Evolutionary conservation across 2,797 vertebrate genomes (phyloP).

Genomic region (Neomorphus geoffroyi): DNA sequence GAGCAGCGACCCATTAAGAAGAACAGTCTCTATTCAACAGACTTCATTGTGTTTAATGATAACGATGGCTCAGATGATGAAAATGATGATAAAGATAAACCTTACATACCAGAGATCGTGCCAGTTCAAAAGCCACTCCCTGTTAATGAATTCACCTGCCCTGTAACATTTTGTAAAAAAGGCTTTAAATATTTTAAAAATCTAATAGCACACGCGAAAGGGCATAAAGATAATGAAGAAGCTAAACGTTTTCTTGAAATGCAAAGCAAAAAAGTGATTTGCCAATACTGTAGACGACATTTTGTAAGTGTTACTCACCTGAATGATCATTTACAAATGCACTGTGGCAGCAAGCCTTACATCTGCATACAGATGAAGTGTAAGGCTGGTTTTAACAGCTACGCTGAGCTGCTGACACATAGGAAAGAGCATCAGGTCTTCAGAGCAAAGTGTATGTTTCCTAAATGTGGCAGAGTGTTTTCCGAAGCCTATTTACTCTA

Average conservation of each 20-base stretch:
- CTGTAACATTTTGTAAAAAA: conserved; percentile 88
- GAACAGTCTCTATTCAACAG: conserved; percentile 81
- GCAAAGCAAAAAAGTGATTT: conserved; percentile 95
- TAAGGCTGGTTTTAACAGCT: conserved; percentile 92
- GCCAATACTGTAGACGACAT: conserved; percentile 95
- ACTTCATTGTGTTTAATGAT: conserved; percentile 78
- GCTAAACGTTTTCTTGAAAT: conserved; percentile 94
- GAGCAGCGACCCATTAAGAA: conserved; percentile 85
- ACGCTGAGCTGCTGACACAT: conserved; percentile 89
- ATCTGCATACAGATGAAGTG: conserved; percentile 97
- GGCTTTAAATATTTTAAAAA: conserved; percentile 97
- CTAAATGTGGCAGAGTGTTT: conserved; percentile 93
- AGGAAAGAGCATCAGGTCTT: conserved; percentile 89
- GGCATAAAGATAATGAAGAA: conserved; percentile 91
- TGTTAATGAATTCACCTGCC: conserved; percentile 84
- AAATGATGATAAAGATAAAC: conserved; percentile 81
- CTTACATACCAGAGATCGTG: conserved; percentile 73
- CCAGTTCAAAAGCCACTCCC: conserved; percentile 72
- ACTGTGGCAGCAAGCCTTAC: conserved; percentile 94
- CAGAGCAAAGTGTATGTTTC: conserved; percentile 96
- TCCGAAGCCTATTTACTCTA: conserved; percentile 94
- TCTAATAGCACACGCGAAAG: conserved; percentile 91
- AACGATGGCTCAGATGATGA: conserved; percentile 80
- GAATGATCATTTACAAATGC: conserved; percentile 96
- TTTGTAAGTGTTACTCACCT: conserved; percentile 94